These are phyloP conservation scores for Nomada ruficornis DNA, from an alignment of 2,888 invertebrate species.

Conservation along the genomic window DNA sequence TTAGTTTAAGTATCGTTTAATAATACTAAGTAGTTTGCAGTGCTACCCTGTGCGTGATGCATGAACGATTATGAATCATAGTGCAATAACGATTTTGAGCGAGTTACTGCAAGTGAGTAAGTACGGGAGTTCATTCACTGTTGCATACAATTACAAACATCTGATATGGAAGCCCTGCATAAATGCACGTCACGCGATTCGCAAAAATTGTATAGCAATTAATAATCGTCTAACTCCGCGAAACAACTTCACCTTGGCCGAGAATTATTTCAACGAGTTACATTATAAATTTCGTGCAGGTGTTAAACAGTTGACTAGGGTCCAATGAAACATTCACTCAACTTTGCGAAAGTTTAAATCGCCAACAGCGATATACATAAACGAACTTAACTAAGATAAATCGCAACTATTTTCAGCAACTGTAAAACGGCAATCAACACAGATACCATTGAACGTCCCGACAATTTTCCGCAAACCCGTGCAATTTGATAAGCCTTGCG, in stretches of 20 bases:
- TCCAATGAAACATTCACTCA: no score
- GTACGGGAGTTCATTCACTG: not conserved
- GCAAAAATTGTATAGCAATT: no score
- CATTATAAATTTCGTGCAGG: no score
- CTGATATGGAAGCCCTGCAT: no score
- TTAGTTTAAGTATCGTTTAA: not conserved
- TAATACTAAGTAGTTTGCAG: not conserved
- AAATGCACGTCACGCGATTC: no score
- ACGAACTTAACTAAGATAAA: not conserved
- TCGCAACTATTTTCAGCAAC: not conserved
- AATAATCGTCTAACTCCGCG: no score
- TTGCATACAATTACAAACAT: no score
- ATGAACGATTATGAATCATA: slow-evolving; percentile 14
- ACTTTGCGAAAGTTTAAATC: not conserved
- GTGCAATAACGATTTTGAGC: no score
- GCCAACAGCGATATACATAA: not conserved
- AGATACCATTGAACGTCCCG: not conserved
- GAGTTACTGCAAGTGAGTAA: not conserved
- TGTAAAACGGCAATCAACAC: not conserved
- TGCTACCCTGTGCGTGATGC: slow-evolving; percentile 5
- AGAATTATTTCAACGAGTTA: no score
- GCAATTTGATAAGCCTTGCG: not conserved
- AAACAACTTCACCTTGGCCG: no score
- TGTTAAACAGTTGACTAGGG: no score
- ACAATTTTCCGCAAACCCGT: not conserved